phyloP scores from a whole-genome alignment of 2,113 vertebrate species.

The Heteronetta atricapilla region DNA sequence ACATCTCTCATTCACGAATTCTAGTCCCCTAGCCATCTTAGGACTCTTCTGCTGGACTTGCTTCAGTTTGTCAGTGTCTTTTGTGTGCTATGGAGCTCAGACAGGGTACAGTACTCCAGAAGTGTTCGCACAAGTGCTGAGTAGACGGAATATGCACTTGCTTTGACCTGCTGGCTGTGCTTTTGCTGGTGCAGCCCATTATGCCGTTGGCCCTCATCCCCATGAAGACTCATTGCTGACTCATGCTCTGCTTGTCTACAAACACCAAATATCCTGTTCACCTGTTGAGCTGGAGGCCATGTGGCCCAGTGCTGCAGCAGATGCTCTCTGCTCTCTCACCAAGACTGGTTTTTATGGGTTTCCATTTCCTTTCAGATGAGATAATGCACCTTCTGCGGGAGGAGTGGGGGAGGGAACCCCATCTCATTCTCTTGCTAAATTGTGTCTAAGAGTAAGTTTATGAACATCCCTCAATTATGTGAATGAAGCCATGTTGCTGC shows the following conservation, averaged over 20 bases:
- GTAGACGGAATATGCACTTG: background rate
- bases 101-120: background rate
- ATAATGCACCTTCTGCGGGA: background rate
- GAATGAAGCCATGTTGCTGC: background rate
- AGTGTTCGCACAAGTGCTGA: background rate
- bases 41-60: background rate
- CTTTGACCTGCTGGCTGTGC: background rate
- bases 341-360: background rate
- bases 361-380: background rate
- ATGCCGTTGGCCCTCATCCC: background rate
- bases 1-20: background rate
- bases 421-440: background rate
- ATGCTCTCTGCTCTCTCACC: background rate
- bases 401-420: accelerated
- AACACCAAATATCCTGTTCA: background rate
- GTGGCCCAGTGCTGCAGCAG: background rate
- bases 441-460: background rate
- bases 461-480: background rate
- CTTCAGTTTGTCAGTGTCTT: background rate
- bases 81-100: background rate
- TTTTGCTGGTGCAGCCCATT: background rate
- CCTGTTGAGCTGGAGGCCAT: background rate
- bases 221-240: background rate
- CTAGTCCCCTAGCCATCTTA: background rate
- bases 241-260: background rate